phyloP scores from a whole-genome alignment of 2,113 vertebrate species.

The Loxodonta africana region DNA sequence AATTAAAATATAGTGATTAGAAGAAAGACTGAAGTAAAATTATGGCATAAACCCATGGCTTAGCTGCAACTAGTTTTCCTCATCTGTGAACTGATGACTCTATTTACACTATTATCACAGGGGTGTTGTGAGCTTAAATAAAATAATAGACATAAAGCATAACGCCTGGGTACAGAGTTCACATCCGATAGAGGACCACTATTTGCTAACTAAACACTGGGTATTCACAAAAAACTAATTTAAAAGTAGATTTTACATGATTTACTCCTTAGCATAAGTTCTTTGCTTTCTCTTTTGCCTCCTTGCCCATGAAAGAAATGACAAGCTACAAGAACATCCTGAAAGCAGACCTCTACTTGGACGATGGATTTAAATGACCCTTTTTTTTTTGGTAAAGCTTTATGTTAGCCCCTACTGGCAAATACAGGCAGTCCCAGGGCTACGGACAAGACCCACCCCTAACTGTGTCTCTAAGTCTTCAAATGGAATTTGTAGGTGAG shows the following conservation, averaged over 20 bases:
- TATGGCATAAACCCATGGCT: background rate
- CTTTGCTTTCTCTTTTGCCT: conserved; percentile 23
- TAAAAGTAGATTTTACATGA: background rate
- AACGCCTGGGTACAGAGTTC: background rate
- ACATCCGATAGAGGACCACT: background rate
- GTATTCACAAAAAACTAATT: background rate
- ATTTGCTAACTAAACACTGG: conserved; percentile 9
- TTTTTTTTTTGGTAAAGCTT: too few relatives aligned
- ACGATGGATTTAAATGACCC: background rate
- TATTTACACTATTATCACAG: background rate
- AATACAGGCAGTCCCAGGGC: too few relatives aligned
- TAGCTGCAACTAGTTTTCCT: background rate
- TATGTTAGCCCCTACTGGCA: too few relatives aligned
- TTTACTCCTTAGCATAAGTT: background rate
- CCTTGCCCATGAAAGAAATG: conserved; percentile 11
- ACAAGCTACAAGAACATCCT: background rate
- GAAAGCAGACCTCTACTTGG: background rate
- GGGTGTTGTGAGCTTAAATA: background rate
- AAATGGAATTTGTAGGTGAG: too few relatives aligned
- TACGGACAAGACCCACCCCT: too few relatives aligned
- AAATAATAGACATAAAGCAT: background rate
- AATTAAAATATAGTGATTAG: conserved; percentile 20
- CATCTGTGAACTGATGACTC: background rate
- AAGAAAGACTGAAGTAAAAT: background rate
- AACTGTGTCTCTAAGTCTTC: too few relatives aligned